These are phyloP conservation scores for Apodemia mormo DNA, from an alignment of 2,888 invertebrate species.

Conservation along the genomic window DNA sequence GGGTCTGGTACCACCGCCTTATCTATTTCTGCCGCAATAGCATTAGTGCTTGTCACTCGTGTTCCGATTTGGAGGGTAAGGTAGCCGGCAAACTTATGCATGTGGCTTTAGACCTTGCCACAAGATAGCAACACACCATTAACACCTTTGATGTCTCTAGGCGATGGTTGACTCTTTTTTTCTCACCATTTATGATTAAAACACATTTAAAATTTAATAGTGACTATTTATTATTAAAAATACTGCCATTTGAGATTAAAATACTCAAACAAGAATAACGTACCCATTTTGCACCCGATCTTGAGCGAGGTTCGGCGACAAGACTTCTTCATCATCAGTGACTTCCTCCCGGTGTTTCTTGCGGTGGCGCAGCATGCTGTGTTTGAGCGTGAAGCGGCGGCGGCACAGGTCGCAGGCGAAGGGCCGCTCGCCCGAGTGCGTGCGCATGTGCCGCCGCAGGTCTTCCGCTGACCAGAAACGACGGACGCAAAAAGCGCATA, in stretches of 20 bases:
- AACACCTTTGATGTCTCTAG: too few relatives aligned
- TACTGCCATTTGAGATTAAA: background rate
- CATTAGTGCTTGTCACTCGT: too few relatives aligned
- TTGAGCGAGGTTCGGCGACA: constrained; percentile 68
- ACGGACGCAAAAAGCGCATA: constrained; percentile 95
- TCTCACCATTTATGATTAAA: too few relatives aligned
- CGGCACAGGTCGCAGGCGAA: constrained; percentile 95
- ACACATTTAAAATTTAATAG: too few relatives aligned
- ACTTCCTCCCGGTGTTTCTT: constrained; percentile 89
- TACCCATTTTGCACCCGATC: constrained; percentile 67
- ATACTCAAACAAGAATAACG: constrained; percentile 36
- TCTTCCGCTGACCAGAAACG: constrained; percentile 98
- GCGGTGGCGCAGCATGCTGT: constrained; percentile 96
- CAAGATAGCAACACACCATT: too few relatives aligned
- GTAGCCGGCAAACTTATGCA: too few relatives aligned
- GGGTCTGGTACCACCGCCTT: too few relatives aligned
- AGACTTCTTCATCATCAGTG: constrained; percentile 79
- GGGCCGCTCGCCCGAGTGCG: constrained; percentile 95
- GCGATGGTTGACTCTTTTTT: too few relatives aligned
- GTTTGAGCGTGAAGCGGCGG: constrained; percentile 94
- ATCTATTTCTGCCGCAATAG: too few relatives aligned
- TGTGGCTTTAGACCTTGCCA: too few relatives aligned
- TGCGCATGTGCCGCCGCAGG: constrained; percentile 95
- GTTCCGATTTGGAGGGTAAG: too few relatives aligned
- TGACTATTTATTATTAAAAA: too few relatives aligned